Conservation (phyloP, 2,113 vertebrate genomes). For the Mystacornis crossleyi region DNA sequence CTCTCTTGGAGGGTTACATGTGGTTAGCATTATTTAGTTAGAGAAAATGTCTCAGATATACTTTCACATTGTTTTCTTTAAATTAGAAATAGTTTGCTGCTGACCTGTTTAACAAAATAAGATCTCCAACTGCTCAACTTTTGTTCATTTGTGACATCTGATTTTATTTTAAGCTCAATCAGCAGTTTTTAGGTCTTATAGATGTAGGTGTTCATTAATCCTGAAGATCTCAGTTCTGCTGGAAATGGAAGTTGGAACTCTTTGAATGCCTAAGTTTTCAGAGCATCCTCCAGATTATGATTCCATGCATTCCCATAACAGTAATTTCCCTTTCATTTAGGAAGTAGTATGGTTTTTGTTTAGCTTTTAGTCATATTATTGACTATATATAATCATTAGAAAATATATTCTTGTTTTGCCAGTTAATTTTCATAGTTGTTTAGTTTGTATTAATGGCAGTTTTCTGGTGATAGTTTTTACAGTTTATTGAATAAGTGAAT, state of each 20-base stretch:
- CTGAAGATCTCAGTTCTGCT: neutral
- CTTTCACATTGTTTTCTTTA: neutral
- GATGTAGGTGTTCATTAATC: neutral
- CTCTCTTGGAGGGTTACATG: neutral
- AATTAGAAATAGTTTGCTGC: neutral
- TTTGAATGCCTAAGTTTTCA: neutral
- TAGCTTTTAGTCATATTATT: neutral
- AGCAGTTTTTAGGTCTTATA: neutral
- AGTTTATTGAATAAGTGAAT: neutral
- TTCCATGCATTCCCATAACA: neutral
- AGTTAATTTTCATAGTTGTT: neutral
- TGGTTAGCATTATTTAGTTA: neutral
- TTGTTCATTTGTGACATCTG: neutral
- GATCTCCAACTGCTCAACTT: neutral
- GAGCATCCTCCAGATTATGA: neutral
- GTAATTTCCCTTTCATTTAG: neutral
- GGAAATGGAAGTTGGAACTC: neutral
- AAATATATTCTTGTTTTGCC: neutral
- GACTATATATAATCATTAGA: neutral
- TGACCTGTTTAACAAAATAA: neutral
- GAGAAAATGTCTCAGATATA: neutral
- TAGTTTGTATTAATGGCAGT: neutral
- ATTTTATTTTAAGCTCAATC: neutral
- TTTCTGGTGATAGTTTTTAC: neutral
- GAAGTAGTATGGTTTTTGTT: neutral